Base-by-base conservation (phyloP, 2,113 vertebrate genomes). In the Sinocyclocheilus maitianheensis region DNA sequence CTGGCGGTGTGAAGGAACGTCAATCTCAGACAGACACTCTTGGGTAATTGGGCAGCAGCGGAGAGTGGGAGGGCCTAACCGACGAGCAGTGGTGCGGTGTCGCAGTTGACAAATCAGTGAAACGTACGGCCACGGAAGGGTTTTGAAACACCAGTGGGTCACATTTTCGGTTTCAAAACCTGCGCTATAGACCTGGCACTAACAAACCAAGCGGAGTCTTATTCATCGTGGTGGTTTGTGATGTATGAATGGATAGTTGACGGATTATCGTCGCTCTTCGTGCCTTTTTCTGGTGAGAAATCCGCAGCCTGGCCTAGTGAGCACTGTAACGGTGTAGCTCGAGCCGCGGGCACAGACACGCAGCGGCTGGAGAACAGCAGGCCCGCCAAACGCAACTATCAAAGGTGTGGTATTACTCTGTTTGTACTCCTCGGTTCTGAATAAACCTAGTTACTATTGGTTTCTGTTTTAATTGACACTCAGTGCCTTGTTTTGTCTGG, bases 201-300 rank as follows among this genome's bases (percentile, higher is more conserved):
- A 77, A 83, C 77, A 77, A 89, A 92, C 89, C 86, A 84, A 75
- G 76, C 18, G 51, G 88, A 18, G 92, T 87, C 88, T 77, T 43
- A 92, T 89, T 84, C 92, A 3, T 91, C 89, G 83, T 93, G 94
- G 91, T 88, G 95, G 91, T 94, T 91, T 94, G 95, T 92, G 92
- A 96, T 96, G 95, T 96, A 95, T 93, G 95, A 93, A 95, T 96
- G 95, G 95, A 94, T 96, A 93, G 90, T 94, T 93, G 94, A 94
- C 92, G 93, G 94, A 92, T 90, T 96, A 24, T 94, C 94, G 88
- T 96, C 95, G 92, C 91, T 96, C 22, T 96, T 96, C 89, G 94
- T 94, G 90, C 94, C 94, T 89, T 78, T 91, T 88, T 88, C 89
- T 67, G 88, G 91, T 81, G 90, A 90, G 46, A 93, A 89, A n/a